These are phyloP conservation scores for Gobio gobio DNA, from an alignment of 2,113 vertebrate genomes.

Conservation along the genomic window DNA sequence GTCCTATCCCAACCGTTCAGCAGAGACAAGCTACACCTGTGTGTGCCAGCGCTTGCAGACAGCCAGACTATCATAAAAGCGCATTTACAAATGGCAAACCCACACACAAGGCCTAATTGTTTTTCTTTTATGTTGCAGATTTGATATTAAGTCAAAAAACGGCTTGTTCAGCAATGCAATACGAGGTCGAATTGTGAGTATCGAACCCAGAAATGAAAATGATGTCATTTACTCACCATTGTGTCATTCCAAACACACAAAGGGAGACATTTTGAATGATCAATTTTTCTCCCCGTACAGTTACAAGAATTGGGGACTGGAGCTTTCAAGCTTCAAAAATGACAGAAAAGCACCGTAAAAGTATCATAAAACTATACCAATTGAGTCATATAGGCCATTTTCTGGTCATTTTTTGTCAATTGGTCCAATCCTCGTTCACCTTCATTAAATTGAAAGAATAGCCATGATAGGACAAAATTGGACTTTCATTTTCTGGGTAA, in stretches of 20 bases:
- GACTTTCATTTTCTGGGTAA: background rate
- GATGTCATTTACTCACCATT: background rate
- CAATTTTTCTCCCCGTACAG: background rate
- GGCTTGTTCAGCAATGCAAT: constrained; percentile 92
- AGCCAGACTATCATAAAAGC: background rate
- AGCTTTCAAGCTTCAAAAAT: background rate
- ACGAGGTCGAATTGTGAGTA: constrained; percentile 93
- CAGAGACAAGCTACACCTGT: constrained; percentile 96
- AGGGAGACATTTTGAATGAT: background rate
- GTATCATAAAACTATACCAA: background rate
- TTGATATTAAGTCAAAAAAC: constrained; percentile 90
- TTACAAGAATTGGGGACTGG: background rate
- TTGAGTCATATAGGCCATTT: background rate
- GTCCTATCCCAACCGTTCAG: constrained; percentile 90
- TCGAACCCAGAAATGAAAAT: background rate
- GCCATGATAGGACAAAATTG: background rate
- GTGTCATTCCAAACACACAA: background rate
- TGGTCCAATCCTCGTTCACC: background rate
- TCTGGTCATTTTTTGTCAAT: background rate
- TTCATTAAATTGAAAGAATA: background rate
- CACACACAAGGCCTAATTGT: background rate
- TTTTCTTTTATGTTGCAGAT: constrained; percentile 73
- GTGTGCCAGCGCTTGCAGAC: constrained; percentile 68
- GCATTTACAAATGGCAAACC: background rate
- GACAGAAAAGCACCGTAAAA: background rate